Evolutionary conservation across 1,140 invertebrate genomes (phyloP), one percentile per base, ranked within the genome.

Genomic region (Drosophila repletoides): DNA sequence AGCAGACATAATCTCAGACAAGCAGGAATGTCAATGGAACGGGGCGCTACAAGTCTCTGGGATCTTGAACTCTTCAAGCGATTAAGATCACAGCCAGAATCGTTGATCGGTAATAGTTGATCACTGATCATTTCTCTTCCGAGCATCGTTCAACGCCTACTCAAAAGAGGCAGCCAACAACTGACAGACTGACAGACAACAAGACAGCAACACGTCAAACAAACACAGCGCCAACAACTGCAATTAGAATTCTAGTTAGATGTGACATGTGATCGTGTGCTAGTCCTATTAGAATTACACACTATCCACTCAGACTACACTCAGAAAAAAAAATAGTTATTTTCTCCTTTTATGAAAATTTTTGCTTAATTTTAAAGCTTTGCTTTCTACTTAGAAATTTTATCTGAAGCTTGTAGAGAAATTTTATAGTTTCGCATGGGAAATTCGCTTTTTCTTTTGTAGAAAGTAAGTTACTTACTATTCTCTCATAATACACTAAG

Each of bases 1-100:
- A 52, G 38, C 69, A 61, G 40, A 76, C 81, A 76, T 86, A 86
- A 86, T 86, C 80, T 80, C 72, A 64, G 76, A 72, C 68, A 55
- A 33, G 26, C 34, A 29, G 49, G 81, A 86, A 84, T 84, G 80
- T 72, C 80, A 86, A 51, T 80, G 58, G 40, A 58, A 58, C 53
- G 33, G 33, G 28, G 7, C 19, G 5, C 15, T 5, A 7, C 2
- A 31, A 17, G 21, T 6, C 12, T 34, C 28, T 7, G 10, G 5
- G 21, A 19, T 14, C 6, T 10, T 14, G n/a, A 9, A 3, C 48
- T n/a, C n/a, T n/a, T n/a, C n/a, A n/a, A 41, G 61, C 68, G 68
- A 71, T 71, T 71, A 71, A 71, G 68, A 71, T 71, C 68, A 71
- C 68, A 71, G n/a, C n/a, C n/a, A 38, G 38, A 29, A 6, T 28